Evolutionary conservation across 2,888 invertebrate species (phyloP), one percentile per base, ranked within the genome.

Genomic region (Stratiomys singularior): DNA sequence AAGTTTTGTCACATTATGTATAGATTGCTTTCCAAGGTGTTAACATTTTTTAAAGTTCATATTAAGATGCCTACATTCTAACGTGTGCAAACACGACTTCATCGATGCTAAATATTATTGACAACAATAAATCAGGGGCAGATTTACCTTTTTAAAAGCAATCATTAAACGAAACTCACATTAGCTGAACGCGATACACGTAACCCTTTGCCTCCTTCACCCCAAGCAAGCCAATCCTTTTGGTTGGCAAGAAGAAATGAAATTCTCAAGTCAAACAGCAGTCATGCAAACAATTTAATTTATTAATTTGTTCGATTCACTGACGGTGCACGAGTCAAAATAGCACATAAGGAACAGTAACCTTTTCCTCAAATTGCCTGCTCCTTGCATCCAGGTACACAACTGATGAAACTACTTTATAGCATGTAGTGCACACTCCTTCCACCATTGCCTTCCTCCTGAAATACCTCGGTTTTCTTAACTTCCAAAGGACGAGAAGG

Each of bases 291-390:
- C 60, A 60, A 60, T 60, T 67, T 67, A 1, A 37, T 67, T 67
- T 67, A 67, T 67, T 67, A 67, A 67, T 67, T 44, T 67, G 18
- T 30, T 7, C 28, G 28, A 64, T 64, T 28, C 64, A 64, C 67
- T 67, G 21, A 67, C 21, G 15, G 37, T 44, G 44, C 67, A 67
- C 1, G 46, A 13, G 60, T 60, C 13, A 7, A 64, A 25, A 28
- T 15, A 28, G 28, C 28, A 64, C 64, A 25, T 28, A 64, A 64
- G 52, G 52, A 60, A 23, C 56, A 56, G 18, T n/a, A 15, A 56
- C 56, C 56, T 21, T 56, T 58, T 11, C 11, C 52, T 52, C 3
- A 52, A 9, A n/a, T 52, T 52, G 52, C 52, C 52, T 52, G 52
- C 15, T 13, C 15, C 3, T 5, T 52, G 18, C 52, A 52, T 52